Evolutionary conservation across 2,113 vertebrate genomes (phyloP).

Genomic region (Ptilonorhynchus violaceus): DNA sequence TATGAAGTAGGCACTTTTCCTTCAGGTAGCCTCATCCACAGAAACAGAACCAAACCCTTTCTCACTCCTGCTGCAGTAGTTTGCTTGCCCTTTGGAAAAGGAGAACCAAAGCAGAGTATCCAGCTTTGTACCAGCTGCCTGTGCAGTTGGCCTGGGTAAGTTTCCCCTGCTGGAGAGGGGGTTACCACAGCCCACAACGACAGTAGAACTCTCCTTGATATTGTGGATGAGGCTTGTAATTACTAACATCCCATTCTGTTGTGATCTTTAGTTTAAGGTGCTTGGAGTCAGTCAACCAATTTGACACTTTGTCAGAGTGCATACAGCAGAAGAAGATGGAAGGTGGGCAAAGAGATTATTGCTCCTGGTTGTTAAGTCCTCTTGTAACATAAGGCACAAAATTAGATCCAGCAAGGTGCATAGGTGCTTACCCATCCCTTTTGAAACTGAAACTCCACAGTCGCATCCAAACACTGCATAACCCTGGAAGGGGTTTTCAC

Average conservation of each 20-base stretch:
- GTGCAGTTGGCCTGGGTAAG: background rate
- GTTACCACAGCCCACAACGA: background rate
- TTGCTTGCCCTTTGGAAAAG: background rate
- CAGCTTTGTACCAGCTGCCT: background rate
- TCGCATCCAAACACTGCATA: background rate
- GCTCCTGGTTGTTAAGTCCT: background rate
- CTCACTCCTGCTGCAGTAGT: background rate
- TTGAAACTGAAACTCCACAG: background rate
- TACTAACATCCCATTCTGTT: background rate
- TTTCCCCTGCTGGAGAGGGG: background rate
- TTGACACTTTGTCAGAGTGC: background rate
- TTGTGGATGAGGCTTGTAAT: background rate
- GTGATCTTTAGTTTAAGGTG: background rate
- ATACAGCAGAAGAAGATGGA: background rate
- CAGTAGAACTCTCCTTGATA: background rate
- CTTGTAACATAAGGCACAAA: background rate
- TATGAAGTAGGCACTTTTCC: background rate
- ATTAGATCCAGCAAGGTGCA: background rate
- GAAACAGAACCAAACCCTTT: background rate
- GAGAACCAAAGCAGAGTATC: background rate
- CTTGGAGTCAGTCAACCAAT: background rate
- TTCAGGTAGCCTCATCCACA: background rate
- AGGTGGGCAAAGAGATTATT: background rate
- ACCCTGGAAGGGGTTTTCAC: background rate
- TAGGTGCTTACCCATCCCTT: background rate